Evolutionary conservation across 1,140 invertebrate genomes (phyloP), one percentile per base, ranked within the genome.

Genomic region (Drosophila pseudoobscura): DNA sequence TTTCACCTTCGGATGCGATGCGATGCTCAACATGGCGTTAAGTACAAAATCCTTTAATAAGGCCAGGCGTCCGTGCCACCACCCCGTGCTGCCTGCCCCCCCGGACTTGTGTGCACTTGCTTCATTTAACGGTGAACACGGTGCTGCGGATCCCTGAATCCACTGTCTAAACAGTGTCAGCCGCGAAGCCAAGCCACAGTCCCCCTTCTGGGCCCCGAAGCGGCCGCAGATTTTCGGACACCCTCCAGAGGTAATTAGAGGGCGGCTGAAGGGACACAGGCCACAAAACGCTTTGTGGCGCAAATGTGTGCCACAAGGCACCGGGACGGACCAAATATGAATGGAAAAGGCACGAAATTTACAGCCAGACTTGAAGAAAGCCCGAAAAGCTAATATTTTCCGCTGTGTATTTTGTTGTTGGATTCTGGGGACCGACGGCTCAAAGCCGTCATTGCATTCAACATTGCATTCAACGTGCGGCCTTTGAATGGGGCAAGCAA

Each of bases 21-120:
- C 29, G 50, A 47, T 51, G 62, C 72, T 68, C 51, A 66, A 44
- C 45, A 41, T 60, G 55, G 72, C 73, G 55, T 59, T 75, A 60
- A 75, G 62, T 75, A 72, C 69, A 26, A 72, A 70, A 71, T 65
- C 58, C 82, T 87, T 73, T 78, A 78, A 78, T 85, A 61, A 55
- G 69, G 55, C 76, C 53, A 55, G 43, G 44, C 47, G 55, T 69
- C 59, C 54, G 69, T 59, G 62, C 44, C 64, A 70, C 50, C 66
- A 70, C 50, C 66, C 50, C 17, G 45, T 62, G 62, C 24, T 26
- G 2, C 35, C 39, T 3, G 26, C 29, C 57, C 17, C 45, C 5
- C 45, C 5, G 57, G 68, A 61, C 51, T 60, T 70, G 62, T 88
- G 82, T 87, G 82, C 83, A 82, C 74, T 87, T 88, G 82, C 78